Conservation (phyloP, 2,888 invertebrate genomes). For the Platypus cylindrus region DNA sequence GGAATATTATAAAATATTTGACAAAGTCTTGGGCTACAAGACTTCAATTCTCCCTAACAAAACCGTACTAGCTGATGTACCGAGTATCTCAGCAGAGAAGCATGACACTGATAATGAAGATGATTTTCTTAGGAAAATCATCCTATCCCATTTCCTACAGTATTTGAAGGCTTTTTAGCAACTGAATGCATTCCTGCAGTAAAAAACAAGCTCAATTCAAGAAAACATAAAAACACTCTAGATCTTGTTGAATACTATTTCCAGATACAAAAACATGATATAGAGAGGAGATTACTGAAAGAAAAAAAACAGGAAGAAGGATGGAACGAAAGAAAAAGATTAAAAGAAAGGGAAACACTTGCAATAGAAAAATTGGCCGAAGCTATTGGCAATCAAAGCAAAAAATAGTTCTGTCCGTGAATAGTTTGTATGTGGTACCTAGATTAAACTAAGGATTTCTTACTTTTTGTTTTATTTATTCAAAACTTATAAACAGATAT, state of each 20-base stretch:
- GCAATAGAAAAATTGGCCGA: not conserved
- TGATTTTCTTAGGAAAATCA: too few relatives aligned
- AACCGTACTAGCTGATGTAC: not conserved
- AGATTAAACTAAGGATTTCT: not conserved
- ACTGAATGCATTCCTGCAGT: too few relatives aligned
- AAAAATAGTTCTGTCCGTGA: not conserved
- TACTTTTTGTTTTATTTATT: not conserved
- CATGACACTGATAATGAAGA: too few relatives aligned
- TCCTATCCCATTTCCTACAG: too few relatives aligned
- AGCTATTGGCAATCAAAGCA: not conserved
- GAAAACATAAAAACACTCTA: not conserved
- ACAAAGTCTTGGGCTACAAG: not conserved
- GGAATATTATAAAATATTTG: not conserved
- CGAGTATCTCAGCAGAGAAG: too few relatives aligned
- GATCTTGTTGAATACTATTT: not conserved
- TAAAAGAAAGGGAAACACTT: not conserved
- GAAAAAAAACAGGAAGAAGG: not conserved
- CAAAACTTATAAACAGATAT: not conserved
- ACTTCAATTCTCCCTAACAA: not conserved
- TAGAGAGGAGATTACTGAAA: not conserved
- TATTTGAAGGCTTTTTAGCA: too few relatives aligned
- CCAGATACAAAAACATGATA: not conserved
- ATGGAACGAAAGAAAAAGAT: conserved; percentile 1
- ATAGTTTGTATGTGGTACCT: not conserved
- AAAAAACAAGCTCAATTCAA: too few relatives aligned